Conservation (phyloP, 2,888 invertebrate species). For the Tholera decimalis region DNA sequence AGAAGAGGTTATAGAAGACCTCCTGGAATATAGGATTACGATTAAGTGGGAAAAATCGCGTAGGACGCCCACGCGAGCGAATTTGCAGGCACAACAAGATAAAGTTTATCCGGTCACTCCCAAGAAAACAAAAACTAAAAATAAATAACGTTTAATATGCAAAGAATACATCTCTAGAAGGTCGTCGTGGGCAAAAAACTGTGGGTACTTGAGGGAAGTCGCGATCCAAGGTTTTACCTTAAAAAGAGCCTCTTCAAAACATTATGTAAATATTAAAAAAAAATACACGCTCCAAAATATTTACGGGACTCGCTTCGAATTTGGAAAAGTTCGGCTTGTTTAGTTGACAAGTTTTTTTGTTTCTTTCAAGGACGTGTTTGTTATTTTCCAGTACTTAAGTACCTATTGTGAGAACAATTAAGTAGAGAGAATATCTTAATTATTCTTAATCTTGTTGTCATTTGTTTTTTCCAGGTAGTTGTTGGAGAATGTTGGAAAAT, state of each 20-base stretch:
- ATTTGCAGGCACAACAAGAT: too few relatives aligned
- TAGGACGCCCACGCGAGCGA: too few relatives aligned
- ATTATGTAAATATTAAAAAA: constrained; percentile 48
- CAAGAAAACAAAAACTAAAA: constrained; percentile 1
- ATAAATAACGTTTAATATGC: constrained; percentile 38
- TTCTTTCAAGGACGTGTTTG: constrained; percentile 3
- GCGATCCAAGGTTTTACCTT: constrained; percentile 44
- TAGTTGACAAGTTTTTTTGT: neutral
- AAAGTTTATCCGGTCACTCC: neutral
- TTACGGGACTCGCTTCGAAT: neutral
- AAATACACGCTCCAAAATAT: neutral
- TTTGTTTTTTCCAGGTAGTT: too few relatives aligned
- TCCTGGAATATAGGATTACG: too few relatives aligned
- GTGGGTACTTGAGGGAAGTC: constrained; percentile 31
- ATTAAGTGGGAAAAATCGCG: too few relatives aligned
- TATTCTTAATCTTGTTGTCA: constrained; percentile 7
- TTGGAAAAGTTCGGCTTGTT: constrained; percentile 6
- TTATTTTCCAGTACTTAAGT: neutral
- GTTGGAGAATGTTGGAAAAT: too few relatives aligned
- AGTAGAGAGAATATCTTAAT: neutral
- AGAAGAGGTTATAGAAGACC: too few relatives aligned
- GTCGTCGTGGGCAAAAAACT: constrained; percentile 28
- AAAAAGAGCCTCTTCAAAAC: constrained; percentile 35
- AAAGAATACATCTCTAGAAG: constrained; percentile 48
- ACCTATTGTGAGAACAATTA: constrained; percentile 12